A percentile compares a stretch with the other conserved stretches of the same genome.
phyloP scores from a whole-genome alignment of 2,888 invertebrate species.

The Notodonta ziczac region DNA sequence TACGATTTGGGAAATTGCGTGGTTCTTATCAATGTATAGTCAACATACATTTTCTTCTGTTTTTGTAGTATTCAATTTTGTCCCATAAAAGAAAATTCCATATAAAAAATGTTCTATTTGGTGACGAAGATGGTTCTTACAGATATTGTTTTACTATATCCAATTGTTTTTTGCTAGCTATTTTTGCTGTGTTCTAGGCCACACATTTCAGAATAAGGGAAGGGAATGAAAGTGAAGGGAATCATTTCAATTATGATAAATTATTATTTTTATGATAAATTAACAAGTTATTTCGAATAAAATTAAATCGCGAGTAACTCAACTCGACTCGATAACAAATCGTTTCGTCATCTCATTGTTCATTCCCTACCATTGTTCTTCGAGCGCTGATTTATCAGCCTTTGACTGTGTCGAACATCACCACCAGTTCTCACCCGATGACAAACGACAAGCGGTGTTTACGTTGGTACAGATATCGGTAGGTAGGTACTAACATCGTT shows the following conservation, averaged over 20 bases:
- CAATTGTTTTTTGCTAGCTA: too few species aligned
- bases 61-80: too few species aligned
- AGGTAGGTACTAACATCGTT: too few species aligned
- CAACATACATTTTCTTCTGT: neutral
- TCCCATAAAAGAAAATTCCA: neutral
- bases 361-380: neutral
- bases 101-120: too few species aligned
- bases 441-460: constrained; percentile 4
- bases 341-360: constrained; percentile 1
- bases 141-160: too few species aligned
- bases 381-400: neutral
- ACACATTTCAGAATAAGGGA: too few species aligned
- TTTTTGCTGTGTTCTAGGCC: too few species aligned
- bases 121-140: too few species aligned
- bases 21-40: neutral
- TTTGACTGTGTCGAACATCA: neutral
- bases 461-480: neutral
- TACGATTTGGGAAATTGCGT: neutral
- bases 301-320: neutral
- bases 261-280: too few species aligned
- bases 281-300: neutral
- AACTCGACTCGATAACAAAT: neutral
- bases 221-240: too few species aligned
- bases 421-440: neutral
- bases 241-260: too few species aligned